phyloP scores from a whole-genome alignment of 1,140 invertebrate genomes.

The Asobara japonica region DNA sequence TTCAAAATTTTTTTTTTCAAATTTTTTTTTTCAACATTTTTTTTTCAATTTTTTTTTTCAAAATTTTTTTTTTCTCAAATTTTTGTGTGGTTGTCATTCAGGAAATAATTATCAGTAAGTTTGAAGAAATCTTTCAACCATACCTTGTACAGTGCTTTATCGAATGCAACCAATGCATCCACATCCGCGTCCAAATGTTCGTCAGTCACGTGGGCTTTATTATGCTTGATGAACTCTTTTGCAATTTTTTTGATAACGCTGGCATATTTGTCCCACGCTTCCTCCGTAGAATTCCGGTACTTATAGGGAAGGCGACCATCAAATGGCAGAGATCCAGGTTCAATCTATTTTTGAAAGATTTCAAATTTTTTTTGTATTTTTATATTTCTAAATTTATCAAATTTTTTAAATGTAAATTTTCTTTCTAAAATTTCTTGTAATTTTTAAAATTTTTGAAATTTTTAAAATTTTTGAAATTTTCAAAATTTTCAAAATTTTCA shows the following conservation, averaged over 20 bases:
- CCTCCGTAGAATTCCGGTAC: constrained; percentile 25
- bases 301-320: neutral
- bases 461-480: too few relatives aligned
- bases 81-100: too few relatives aligned
- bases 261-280: constrained; percentile 2
- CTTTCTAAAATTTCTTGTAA: too few relatives aligned
- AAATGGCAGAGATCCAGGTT: neutral
- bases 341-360: neutral
- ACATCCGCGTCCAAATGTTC: constrained; percentile 22
- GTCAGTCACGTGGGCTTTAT: constrained; percentile 19
- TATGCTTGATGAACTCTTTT: constrained; percentile 19
- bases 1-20: too few relatives aligned
- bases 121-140: neutral
- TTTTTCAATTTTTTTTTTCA: too few relatives aligned
- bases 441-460: too few relatives aligned
- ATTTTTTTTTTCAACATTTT: too few relatives aligned
- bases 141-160: constrained; percentile 30
- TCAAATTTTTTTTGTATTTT: too few relatives aligned
- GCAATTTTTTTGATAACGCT: constrained; percentile 11
- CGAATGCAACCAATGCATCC: constrained; percentile 29
- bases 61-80: too few relatives aligned
- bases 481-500: too few relatives aligned
- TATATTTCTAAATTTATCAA: too few relatives aligned
- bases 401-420: too few relatives aligned
- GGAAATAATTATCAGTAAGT: neutral